Base-by-base conservation (phyloP, 2,888 invertebrate genomes). In the Anthoptus insignis region DNA sequence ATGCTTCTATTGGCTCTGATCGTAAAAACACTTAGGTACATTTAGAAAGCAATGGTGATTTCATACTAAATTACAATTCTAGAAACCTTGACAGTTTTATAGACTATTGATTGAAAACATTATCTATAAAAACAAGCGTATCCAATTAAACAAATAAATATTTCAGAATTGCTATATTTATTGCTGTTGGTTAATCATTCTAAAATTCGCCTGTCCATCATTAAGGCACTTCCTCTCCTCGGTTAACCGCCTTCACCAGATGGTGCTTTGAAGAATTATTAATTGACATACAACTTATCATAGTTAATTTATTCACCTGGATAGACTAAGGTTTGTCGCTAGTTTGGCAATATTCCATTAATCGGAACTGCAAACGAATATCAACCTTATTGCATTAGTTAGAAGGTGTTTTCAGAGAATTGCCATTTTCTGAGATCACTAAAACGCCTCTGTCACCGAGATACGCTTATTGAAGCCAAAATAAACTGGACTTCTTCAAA, bases 211-310 rank as follows among this genome's bases (percentile, higher is more conserved):
- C 76, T 76, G 75, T 79, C 75, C 75, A 80, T 86, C 85, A 82
- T 84, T 83, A 80, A 71, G 66, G 70, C 70, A 79, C 81, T 87
- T 90, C 89, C 87, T 87, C 78, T 77, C 78, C 71, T 69, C 79
- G 77, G 74, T 76, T 75, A 81, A 76, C 76, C 78, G 77, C 77
- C 75, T 78, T 81, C 81, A 84, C 91, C 91, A 93, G 87, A 89
- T 92, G 91, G 88, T 81, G 84, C 92, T 92, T 93, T 91, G 92
- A 92, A 91, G 92, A 91, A 91, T 92, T 90, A 92, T 91, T 91
- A 92, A 93, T 92, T 93, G 92, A 89, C 92, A 87, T 86, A 89
- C 89, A 84, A 92, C 93, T 91, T 92, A 93, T 93, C 91, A 92
- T 87, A 81, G 88, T 73, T 91, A 93, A 93, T 93, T 92, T 92